Evolutionary conservation across 2,888 invertebrate species (phyloP), one percentile per base, ranked within the genome.

Genomic region (Archips xylosteana): DNA sequence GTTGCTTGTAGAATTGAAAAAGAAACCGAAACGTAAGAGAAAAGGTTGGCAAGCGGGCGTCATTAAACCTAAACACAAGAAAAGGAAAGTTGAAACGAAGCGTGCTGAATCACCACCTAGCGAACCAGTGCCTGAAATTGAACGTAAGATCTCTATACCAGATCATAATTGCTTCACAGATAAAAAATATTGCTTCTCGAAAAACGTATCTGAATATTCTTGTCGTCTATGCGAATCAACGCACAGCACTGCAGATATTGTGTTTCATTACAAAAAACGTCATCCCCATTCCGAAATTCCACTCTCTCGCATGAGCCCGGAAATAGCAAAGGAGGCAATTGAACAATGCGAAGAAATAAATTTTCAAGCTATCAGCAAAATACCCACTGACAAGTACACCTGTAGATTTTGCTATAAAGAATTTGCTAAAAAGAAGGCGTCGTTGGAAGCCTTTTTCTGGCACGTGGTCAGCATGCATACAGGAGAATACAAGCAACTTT

Each of bases 391-490:
- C 12, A 91, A 87, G 80, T 91, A 92, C 75, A 82, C 87, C 2
- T 94, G 94, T 76, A 83, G 91, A 76, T 94, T 94, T 82, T 94
- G 94, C 80, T 89, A 79, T 59, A 86, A 90, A 82, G 92, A 89
- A 77, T 92, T 93, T 76, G 71, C 75, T 36, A 85, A 82, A 74
- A 84, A 78, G 64, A 87, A 83, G 69, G 79, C 81, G 1, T 80
- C 85, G 47, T 82, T 94, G 61, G 92, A 94, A 81, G 83, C 86
- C 5, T 97, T 97, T 83, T 96, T 96, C 81, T 97, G 97, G 84
- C 98, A 98, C 82, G 93, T 97, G 57, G 95, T 93, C 1, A 92
- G 96, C 34, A 95, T 90, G 63, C 98, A 98, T 75, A 98, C 97
- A 0, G 98, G 98, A 0, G 98, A 98, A 88, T 97, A 96, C 79